These are phyloP conservation scores for Raja brachyura DNA, from an alignment of 2,113 vertebrate species.

Conservation along the genomic window DNA sequence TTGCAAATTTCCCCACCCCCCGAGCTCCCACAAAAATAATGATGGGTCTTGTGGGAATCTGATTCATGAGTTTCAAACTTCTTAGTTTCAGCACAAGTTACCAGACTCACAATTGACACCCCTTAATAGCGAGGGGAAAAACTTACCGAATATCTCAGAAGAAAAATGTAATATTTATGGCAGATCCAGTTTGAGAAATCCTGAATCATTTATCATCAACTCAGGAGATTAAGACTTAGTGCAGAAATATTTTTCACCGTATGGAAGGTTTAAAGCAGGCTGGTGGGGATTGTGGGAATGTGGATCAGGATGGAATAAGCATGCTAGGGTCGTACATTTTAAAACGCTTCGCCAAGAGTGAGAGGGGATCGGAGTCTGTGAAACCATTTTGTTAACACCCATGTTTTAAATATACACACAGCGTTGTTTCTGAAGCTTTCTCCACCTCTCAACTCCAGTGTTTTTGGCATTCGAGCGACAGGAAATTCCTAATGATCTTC, in stretches of 20 bases:
- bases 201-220: background rate
- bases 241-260: background rate
- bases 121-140: background rate
- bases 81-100: background rate
- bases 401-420: background rate
- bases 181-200: background rate
- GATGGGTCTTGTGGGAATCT: background rate
- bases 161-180: background rate
- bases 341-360: background rate
- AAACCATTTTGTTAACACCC: slow-evolving; percentile 24
- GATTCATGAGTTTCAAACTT: background rate
- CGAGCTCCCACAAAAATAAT: background rate
- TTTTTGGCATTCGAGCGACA: slow-evolving; percentile 75
- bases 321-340: background rate
- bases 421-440: slow-evolving; percentile 1
- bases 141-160: background rate
- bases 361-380: background rate
- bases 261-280: background rate
- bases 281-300: background rate
- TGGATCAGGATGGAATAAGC: background rate
- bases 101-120: background rate
- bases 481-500: slow-evolving; percentile 95
- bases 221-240: background rate
- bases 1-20: background rate
- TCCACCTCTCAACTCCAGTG: background rate